Evolutionary conservation across 2,888 invertebrate species (phyloP).

Genomic region (Actias luna): DNA sequence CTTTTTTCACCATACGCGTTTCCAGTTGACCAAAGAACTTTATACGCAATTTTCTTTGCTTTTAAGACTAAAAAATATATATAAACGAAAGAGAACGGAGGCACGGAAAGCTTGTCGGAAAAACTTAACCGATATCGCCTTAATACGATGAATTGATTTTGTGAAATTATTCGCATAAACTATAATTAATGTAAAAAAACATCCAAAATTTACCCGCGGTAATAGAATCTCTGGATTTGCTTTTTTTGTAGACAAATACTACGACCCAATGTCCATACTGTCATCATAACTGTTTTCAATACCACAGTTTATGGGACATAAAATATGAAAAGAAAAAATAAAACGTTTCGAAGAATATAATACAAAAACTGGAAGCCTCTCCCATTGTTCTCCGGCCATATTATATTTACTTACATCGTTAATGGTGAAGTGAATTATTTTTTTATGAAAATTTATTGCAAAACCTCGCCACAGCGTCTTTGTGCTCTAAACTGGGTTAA

Average conservation of each 20-base stretch:
- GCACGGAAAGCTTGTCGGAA: no score
- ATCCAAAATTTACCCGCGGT: no score
- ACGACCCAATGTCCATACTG: background rate
- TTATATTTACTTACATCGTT: constrained; percentile 16
- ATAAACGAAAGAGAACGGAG: no score
- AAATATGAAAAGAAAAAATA: background rate
- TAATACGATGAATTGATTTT: no score
- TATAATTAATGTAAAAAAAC: no score
- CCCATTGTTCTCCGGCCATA: constrained; percentile 4
- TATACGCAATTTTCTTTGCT: no score
- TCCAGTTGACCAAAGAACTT: no score
- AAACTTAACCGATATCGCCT: no score
- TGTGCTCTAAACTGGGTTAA: constrained; percentile 29
- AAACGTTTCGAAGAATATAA: constrained; percentile 1
- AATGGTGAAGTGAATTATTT: constrained; percentile 20
- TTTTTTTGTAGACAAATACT: background rate
- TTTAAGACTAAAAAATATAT: no score
- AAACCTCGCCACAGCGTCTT: constrained; percentile 17
- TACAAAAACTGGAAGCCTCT: background rate
- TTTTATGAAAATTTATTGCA: constrained; percentile 31
- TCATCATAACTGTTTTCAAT: background rate
- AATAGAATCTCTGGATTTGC: background rate
- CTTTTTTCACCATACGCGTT: no score
- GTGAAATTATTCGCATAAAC: no score
- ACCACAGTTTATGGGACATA: background rate